Conservation (phyloP, 2,113 vertebrate species). For the Eptatretus burgeri region DNA sequence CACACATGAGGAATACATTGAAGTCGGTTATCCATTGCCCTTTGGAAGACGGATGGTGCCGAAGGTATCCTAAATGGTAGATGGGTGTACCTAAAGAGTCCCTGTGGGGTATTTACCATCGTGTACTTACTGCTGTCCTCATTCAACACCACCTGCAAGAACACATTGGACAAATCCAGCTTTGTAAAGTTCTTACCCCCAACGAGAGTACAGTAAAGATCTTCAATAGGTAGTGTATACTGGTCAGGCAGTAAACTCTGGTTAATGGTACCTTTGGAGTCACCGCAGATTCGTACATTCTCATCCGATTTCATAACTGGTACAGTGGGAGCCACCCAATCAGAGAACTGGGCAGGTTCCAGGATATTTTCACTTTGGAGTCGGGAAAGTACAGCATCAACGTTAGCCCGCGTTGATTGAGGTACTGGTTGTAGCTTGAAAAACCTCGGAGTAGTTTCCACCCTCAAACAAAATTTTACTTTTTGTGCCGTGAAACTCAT, state of each 20-base stretch:
- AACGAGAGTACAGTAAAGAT: slow-evolving; percentile 8
- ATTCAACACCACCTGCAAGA: too few species aligned
- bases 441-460: slow-evolving; percentile 1
- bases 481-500: too few species aligned
- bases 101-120: neutral
- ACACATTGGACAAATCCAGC: too few species aligned
- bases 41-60: neutral
- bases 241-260: slow-evolving; percentile 7
- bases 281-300: slow-evolving; percentile 8
- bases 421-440: slow-evolving; percentile 8
- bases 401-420: slow-evolving; percentile 6
- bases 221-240: slow-evolving; percentile 8
- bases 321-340: slow-evolving; percentile 9
- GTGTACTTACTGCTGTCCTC: neutral
- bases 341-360: neutral
- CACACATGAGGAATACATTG: neutral
- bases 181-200: too few species aligned
- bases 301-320: slow-evolving; percentile 8
- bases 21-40: neutral
- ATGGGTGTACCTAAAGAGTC: neutral
- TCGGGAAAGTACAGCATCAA: slow-evolving; percentile 8
- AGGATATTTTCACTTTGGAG: slow-evolving; percentile 5
- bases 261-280: slow-evolving; percentile 10
- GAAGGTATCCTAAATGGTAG: neutral
- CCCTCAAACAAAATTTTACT: too few species aligned